A percentile compares a stretch with the other conserved stretches of the same genome.
These are phyloP conservation scores for Sylvicola cinctus DNA, from an alignment of 2,888 invertebrate species.

Conservation along the genomic window DNA sequence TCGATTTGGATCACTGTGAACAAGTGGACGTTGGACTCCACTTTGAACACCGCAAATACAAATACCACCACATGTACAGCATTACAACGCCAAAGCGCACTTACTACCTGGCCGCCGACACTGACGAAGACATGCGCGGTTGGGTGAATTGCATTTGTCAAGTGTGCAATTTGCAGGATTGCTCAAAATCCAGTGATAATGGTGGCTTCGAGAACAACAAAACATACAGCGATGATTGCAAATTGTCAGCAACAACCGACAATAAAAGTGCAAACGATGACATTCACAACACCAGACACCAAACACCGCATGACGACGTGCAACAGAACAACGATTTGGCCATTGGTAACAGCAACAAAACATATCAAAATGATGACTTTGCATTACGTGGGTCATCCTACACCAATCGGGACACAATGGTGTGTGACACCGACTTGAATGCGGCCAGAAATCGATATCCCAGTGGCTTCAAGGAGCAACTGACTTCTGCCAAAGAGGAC, in stretches of 20 bases:
- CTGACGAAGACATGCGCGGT: conserved; percentile 78
- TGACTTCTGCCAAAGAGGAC: no score
- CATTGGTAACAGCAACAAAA: conserved; percentile 7
- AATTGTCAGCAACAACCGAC: conserved; percentile 11
- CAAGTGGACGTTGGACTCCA: conserved; percentile 77
- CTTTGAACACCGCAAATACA: conserved; percentile 60
- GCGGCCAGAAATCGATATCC: no score
- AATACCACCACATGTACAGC: conserved; percentile 71
- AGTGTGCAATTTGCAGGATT: conserved; percentile 67
- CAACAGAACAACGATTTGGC: conserved; percentile 6
- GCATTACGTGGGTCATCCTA: conserved; percentile 23
- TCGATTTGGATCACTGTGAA: conserved; percentile 90
- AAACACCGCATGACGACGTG: conserved; percentile 5
- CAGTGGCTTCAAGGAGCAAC: no score
- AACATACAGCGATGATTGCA: background rate
- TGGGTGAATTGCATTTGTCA: conserved; percentile 91
- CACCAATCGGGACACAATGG: conserved; percentile 19
- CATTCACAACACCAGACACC: conserved; percentile 5
- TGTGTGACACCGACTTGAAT: conserved; percentile 16
- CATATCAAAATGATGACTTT: conserved; percentile 14
- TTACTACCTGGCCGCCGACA: conserved; percentile 83
- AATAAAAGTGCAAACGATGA: conserved; percentile 12
- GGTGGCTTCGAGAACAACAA: no score
- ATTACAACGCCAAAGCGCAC: conserved; percentile 74
- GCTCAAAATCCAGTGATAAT: conserved; percentile 18